These are phyloP conservation scores for Andrena marginata DNA, from an alignment of 2,888 invertebrate species.

Conservation along the genomic window DNA sequence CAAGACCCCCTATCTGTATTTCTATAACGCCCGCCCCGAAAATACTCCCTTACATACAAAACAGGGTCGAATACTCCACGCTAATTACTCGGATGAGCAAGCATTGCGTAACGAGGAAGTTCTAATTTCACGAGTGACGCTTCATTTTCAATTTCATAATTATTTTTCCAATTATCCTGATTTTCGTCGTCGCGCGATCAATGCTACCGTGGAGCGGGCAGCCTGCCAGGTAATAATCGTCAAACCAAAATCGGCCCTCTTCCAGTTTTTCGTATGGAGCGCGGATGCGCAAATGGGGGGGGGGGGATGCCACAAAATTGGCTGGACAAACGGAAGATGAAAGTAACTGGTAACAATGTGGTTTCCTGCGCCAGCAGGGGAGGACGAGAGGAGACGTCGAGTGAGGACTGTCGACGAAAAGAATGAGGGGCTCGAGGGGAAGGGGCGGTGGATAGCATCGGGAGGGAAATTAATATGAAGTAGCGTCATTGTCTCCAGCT, in stretches of 20 bases:
- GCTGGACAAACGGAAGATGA: conserved; percentile 72
- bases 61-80: not conserved
- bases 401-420: conserved; percentile 53
- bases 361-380: conserved; percentile 63
- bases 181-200: not conserved
- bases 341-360: conserved; percentile 76
- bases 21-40: not conserved
- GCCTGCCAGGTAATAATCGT: conserved; percentile 7
- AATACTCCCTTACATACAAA: not conserved
- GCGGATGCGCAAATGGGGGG: not conserved
- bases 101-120: not conserved
- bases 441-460: conserved; percentile 57
- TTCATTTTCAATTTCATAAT: conserved; percentile 3
- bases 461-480: conserved; percentile 79
- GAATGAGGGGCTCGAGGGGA: conserved; percentile 54
- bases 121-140: not conserved
- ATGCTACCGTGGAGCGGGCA: not conserved
- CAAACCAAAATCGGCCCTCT: not conserved
- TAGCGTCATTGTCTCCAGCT: conserved; percentile 77
- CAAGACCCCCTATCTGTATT: not conserved
- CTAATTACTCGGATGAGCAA: not conserved
- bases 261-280: conserved; percentile 21
- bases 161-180: conserved; percentile 8
- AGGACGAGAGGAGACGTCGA: conserved; percentile 28
- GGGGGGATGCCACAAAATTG: conserved; percentile 51